Evolutionary conservation across 2,797 vertebrate species (phyloP).

Genomic region (Crypturellus tataupa): DNA sequence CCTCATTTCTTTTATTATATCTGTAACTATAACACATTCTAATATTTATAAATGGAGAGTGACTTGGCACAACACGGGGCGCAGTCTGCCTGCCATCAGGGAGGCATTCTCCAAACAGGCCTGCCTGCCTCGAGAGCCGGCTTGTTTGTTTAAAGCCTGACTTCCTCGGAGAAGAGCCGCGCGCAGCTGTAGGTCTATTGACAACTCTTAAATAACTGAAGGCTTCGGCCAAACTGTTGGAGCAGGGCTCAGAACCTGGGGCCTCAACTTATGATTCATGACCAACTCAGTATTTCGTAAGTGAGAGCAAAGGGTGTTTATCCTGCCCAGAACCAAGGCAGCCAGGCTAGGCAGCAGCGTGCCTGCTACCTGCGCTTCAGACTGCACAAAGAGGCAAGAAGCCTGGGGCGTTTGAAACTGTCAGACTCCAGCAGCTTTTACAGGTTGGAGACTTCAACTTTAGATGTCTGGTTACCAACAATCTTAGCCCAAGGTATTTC

Average conservation of each 20-base stretch:
- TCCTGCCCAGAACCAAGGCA: neutral
- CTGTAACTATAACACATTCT: slow-evolving; percentile 44
- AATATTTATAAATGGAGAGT: slow-evolving; percentile 53
- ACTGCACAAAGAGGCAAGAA: neutral
- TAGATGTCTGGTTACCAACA: neutral
- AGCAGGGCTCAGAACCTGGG: neutral
- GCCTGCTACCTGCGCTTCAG: neutral
- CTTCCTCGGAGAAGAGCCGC: slow-evolving; percentile 6
- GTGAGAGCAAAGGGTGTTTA: neutral
- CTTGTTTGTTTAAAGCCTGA: slow-evolving; percentile 30
- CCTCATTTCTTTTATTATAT: slow-evolving; percentile 39
- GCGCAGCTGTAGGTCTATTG: slow-evolving; percentile 37
- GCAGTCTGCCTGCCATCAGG: slow-evolving; percentile 14
- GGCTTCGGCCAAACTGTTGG: neutral
- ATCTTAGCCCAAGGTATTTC: neutral
- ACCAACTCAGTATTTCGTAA: neutral
- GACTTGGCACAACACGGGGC: slow-evolving; percentile 23
- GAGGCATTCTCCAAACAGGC: neutral
- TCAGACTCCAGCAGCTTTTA: neutral
- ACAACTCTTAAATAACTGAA: slow-evolving; percentile 15
- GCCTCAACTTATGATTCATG: neutral
- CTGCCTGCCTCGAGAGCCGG: neutral
- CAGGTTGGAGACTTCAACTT: neutral
- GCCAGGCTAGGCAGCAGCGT: neutral
- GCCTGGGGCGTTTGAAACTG: neutral